Percentiles rank a stretch among this genome's conserved stretches.
Conservation (phyloP, 2,888 invertebrate genomes). For the Nymphalis polychloros region DNA sequence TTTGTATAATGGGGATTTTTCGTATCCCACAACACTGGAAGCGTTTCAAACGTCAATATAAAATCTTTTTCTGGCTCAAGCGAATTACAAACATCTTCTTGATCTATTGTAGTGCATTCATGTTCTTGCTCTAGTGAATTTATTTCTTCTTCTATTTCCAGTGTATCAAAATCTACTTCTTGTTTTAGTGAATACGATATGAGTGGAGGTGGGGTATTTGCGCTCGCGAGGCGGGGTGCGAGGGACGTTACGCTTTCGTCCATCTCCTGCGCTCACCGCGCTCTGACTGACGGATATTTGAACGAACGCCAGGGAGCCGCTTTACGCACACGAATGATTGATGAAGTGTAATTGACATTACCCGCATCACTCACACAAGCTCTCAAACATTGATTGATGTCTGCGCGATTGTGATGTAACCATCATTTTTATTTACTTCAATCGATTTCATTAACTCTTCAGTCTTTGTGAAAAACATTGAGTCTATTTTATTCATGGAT, state of each 20-base stretch:
- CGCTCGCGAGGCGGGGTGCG: not conserved
- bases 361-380: slow-evolving; percentile 7
- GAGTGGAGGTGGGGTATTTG: not conserved
- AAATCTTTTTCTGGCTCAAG: slow-evolving; percentile 24
- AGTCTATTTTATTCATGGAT: too few relatives aligned
- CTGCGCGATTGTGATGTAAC: not conserved
- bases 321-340: slow-evolving; percentile 9
- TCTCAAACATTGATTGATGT: slow-evolving; percentile 1
- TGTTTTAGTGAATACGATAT: not conserved
- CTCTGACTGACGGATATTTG: slow-evolving; percentile 35
- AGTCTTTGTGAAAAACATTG: not conserved
- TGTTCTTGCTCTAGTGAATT: not conserved
- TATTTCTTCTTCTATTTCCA: not conserved
- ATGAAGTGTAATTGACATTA: not conserved
- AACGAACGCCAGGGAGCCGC: slow-evolving; percentile 17
- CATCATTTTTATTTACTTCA: not conserved
- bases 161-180: not conserved
- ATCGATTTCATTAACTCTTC: not conserved
- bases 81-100: not conserved
- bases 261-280: slow-evolving; percentile 27
- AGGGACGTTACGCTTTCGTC: slow-evolving; percentile 20
- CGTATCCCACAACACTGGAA: slow-evolving; percentile 31
- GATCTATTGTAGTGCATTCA: not conserved
- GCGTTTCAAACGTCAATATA: slow-evolving; percentile 21
- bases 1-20: slow-evolving; percentile 27